A percentile compares a stretch with the other conserved stretches of the same genome.
Conservation (phyloP, 1,140 invertebrate species). For the Heliconius himera region DNA sequence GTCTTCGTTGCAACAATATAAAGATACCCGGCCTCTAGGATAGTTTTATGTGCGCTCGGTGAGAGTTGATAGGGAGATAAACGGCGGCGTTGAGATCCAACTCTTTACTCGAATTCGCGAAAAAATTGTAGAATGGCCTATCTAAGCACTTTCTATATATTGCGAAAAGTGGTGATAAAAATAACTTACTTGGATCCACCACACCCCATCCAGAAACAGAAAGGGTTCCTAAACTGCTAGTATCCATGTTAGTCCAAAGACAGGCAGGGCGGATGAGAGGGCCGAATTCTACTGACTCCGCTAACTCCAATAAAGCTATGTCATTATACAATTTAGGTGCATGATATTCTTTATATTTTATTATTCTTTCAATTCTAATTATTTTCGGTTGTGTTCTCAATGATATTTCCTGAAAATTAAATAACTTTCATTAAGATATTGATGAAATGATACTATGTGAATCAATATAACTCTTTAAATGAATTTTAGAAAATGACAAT, state of each 20-base stretch:
- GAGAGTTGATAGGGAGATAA: too few relatives aligned
- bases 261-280: not conserved
- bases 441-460: too few relatives aligned
- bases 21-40: too few relatives aligned
- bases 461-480: too few relatives aligned
- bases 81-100: too few relatives aligned
- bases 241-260: not conserved
- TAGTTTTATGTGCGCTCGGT: too few relatives aligned
- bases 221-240: not conserved
- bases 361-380: constrained; percentile 18
- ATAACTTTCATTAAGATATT: not conserved
- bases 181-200: not conserved
- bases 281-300: not conserved
- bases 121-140: too few relatives aligned
- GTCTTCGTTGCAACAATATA: too few relatives aligned
- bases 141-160: too few relatives aligned
- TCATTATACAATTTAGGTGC: constrained; percentile 73
- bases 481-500: too few relatives aligned
- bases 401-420: not conserved
- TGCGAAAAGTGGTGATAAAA: not conserved
- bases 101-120: too few relatives aligned
- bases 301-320: constrained; percentile 64
- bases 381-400: not conserved
- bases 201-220: not conserved
- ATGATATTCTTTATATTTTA: constrained; percentile 73